These are phyloP conservation scores for Gibbula magus DNA, from an alignment of 2,888 invertebrate genomes.

Conservation along the genomic window DNA sequence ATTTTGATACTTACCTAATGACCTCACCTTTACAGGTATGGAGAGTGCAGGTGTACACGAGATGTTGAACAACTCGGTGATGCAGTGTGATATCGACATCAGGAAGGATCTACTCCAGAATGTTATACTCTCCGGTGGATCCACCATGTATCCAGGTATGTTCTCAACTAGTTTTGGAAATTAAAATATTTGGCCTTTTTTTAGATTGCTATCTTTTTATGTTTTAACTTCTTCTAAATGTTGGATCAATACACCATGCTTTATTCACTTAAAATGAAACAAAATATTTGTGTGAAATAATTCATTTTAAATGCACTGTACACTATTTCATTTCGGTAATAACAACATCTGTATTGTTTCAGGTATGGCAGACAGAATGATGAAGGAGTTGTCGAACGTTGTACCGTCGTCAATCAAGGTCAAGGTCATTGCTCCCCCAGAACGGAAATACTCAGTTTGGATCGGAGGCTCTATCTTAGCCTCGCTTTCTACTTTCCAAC, in stretches of 20 bases:
- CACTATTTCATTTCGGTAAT: no score
- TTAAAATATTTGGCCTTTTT: no score
- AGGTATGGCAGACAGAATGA: slow-evolving; percentile 78
- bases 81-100: slow-evolving; percentile 70
- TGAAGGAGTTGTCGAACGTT: slow-evolving; percentile 81
- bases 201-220: no score
- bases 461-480: slow-evolving; percentile 60
- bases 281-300: no score
- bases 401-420: slow-evolving; percentile 95
- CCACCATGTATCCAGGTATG: slow-evolving; percentile 97
- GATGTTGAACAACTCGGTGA: slow-evolving; percentile 65
- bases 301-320: no score
- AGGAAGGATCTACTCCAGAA: slow-evolving; percentile 67
- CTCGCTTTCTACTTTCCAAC: slow-evolving; percentile 51
- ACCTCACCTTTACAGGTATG: slow-evolving; percentile 48
- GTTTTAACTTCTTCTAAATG: no score
- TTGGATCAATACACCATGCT: no score
- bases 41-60: slow-evolving; percentile 66
- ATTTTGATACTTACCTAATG: no score
- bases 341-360: no score
- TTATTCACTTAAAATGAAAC: no score
- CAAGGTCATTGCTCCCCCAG: slow-evolving; percentile 94
- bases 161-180: not conserved
- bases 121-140: slow-evolving; percentile 89
- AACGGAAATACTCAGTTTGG: slow-evolving; percentile 86